Base-by-base conservation (phyloP, 2,888 invertebrate genomes). In the Hemaris fuciformis region DNA sequence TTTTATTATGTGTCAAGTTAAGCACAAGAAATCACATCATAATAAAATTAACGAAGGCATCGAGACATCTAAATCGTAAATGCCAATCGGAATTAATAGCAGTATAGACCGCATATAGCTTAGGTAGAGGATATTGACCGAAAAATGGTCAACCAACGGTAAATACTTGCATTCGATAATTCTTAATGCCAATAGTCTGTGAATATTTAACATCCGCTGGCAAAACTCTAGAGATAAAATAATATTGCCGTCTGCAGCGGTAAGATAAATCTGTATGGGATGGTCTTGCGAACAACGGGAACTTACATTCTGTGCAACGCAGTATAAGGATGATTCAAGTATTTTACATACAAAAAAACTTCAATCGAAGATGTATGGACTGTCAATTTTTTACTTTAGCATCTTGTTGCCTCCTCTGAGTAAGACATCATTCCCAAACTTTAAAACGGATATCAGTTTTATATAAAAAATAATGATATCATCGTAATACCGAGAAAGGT, bases 401-500 rank as follows among this genome's bases (percentile, higher is more conserved):
- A 27, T 53, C 53, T 53, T 31, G 10, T 4, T 27, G 15, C 15
- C 27, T 48, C 7, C 27, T 18, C 53, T 53, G 31, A 10, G 31
- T 53, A 25, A 46, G 27, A 4, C 27, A 53, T 31, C 53, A 48
- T 48, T 48, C 13, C 48, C 27, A n/a, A n/a, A n/a, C n/a, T 48
- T 46, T 57, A 48, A 59, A 64, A 64, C 66, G 62, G 67, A 53
- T 53, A 53, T 5, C 27, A 18, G 27, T 6, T 27, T 53, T 27
- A 27, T 45, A 46, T 31, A 53, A 53, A 53, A 53, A 31, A 31
- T 31, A 31, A 53, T 53, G 53, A 53, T 53, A 53, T 53, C 53
- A 53, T 53, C 57, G 15, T 61, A 18, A 68, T 70, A 66, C 71
- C 48, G 61, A 63, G 69, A 72, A 74, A 68, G 45, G 53, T 58